Evolutionary conservation across 2,888 invertebrate genomes (phyloP).

Genomic region (Agrilus mali): DNA sequence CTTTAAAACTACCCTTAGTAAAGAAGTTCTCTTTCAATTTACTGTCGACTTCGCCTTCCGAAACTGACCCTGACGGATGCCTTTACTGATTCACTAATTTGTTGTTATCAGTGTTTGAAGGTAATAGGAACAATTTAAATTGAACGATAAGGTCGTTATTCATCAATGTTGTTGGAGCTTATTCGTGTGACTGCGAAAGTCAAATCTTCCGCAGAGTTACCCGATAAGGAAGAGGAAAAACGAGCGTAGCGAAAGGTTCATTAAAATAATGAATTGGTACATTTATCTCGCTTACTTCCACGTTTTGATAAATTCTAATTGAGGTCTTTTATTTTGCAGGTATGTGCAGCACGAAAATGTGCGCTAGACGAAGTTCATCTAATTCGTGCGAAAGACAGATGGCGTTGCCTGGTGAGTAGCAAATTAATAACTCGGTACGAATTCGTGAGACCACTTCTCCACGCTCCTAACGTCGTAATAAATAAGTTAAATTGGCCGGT

Average conservation of each 20-base stretch:
- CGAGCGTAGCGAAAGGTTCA: conserved; percentile 1
- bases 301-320: conserved; percentile 13
- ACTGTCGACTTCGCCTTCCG: too few species aligned
- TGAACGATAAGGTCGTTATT: too few species aligned
- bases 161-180: too few species aligned
- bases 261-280: conserved; percentile 1
- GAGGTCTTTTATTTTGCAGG: conserved; percentile 23
- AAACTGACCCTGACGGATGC: too few species aligned
- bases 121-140: too few species aligned
- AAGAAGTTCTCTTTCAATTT: too few species aligned
- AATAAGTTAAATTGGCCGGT: conserved; percentile 27
- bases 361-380: too few species aligned
- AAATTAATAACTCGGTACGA: conserved; percentile 23
- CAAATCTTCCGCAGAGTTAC: too few species aligned
- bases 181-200: too few species aligned
- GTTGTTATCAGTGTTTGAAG: too few species aligned
- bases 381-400: conserved; percentile 24
- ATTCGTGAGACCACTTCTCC: conserved; percentile 11
- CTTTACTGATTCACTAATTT: too few species aligned
- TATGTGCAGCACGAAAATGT: conserved; percentile 17
- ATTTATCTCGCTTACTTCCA: conserved; percentile 1
- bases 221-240: background rate
- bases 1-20: too few species aligned
- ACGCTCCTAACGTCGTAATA: conserved; percentile 27
- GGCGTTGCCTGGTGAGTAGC: conserved; percentile 24